phyloP scores from a whole-genome alignment of 2,888 invertebrate genomes.

The Drosophila stalkeri region DNA sequence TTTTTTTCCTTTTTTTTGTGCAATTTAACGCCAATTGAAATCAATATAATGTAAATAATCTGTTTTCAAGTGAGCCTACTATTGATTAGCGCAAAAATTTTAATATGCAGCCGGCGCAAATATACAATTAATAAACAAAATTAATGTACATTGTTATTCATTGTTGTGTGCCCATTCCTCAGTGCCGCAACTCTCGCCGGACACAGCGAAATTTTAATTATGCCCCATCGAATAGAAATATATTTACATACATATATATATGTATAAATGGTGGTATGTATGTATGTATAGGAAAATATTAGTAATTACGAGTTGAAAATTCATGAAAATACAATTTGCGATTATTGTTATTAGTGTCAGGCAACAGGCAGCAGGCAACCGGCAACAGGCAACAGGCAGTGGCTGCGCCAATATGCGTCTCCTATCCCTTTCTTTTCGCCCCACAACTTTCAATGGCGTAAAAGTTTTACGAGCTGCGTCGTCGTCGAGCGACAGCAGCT shows the following conservation, averaged over 20 bases:
- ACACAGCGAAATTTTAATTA: conserved; percentile 81
- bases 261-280: conserved; percentile 39
- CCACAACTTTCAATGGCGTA: conserved; percentile 67
- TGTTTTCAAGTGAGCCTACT: conserved; percentile 69
- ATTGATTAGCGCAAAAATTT: conserved; percentile 86
- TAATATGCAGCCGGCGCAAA: conserved; percentile 72
- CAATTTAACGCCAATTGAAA: conserved; percentile 19
- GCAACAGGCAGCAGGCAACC: conserved; percentile 45
- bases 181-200: conserved; percentile 37
- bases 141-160: conserved; percentile 74
- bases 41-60: conserved; percentile 57
- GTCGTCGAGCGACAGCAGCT: conserved; percentile 65
- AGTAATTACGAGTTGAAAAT: conserved; percentile 83
- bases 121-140: conserved; percentile 76
- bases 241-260: background rate
- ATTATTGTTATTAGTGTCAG: conserved; percentile 82
- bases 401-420: conserved; percentile 21
- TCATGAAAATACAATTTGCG: conserved; percentile 83
- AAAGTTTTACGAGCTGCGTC: conserved; percentile 68
- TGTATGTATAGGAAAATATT: conserved; percentile 70
- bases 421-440: background rate
- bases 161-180: conserved; percentile 39
- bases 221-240: conserved; percentile 65
- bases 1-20: background rate
- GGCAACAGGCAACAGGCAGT: conserved; percentile 50